These are phyloP conservation scores for Coecobrya sp. DNA, from an alignment of 2,888 invertebrate species.

Conservation along the genomic window DNA sequence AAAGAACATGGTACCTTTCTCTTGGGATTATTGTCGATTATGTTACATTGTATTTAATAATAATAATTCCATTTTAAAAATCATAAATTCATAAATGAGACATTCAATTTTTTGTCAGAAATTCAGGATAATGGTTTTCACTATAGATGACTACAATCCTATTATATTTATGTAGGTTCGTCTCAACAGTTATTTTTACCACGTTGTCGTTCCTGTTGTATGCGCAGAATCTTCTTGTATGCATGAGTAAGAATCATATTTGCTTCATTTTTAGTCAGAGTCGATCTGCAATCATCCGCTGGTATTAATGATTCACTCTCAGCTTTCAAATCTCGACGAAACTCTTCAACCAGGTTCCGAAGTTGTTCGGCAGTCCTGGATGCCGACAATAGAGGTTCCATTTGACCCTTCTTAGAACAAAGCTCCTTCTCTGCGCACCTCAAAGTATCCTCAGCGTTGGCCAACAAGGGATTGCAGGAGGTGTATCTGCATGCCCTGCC, in stretches of 20 bases:
- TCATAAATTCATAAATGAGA: too few relatives aligned
- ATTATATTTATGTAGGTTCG: too few relatives aligned
- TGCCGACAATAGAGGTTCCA: conserved; percentile 84
- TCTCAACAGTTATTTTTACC: background rate
- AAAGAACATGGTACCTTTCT: too few relatives aligned
- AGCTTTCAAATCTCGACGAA: conserved; percentile 84
- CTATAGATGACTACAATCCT: too few relatives aligned
- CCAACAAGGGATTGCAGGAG: conserved; percentile 84
- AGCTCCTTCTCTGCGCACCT: conserved; percentile 84
- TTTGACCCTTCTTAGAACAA: conserved; percentile 81
- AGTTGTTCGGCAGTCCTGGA: conserved; percentile 85
- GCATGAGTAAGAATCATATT: conserved; percentile 85
- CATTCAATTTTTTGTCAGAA: too few relatives aligned
- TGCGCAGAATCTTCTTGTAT: conserved; percentile 85
- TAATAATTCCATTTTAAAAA: too few relatives aligned
- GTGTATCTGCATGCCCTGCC: conserved; percentile 85
- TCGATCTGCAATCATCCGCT: conserved; percentile 78
- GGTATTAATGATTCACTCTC: conserved; percentile 84
- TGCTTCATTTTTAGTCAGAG: conserved; percentile 83
- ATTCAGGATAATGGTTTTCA: too few relatives aligned
- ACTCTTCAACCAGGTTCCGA: conserved; percentile 83
- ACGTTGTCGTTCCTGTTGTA: background rate
- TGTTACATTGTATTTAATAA: too few relatives aligned
- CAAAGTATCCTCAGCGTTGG: conserved; percentile 85
- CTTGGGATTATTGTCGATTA: too few relatives aligned